Evolutionary conservation across 2,113 vertebrate genomes (phyloP), one percentile per base, ranked within the genome.

Genomic region (Paracanthobrama guichenoti): DNA sequence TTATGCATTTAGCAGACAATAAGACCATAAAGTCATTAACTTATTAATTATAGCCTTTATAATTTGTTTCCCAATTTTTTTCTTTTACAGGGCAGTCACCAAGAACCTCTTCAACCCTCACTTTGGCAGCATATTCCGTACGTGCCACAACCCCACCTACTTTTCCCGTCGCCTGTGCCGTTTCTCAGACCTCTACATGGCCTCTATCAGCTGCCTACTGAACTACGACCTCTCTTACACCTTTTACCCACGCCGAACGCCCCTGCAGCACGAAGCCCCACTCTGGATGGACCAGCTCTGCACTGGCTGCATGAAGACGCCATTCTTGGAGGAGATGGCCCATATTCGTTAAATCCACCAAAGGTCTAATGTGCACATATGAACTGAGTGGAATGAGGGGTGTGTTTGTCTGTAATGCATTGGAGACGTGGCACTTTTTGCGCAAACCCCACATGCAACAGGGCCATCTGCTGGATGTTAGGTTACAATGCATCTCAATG

Each of bases 251-350:
- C 94, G 95, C 1, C 94, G 95, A 59, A 95, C 95, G 0, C 95
- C 95, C 4, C 90, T 96, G 86, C 95, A 96, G 89, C 95, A 96
- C 7, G 95, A 96, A 88, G 94, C 95, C 0, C 95, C 95, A 0
- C 93, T 96, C 76, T 96, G 95, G 95, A 95, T 96, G 95, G 95
- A 96, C 86, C 95, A 96, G 88, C 95, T 96, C 0, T 96, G 95
- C 91, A 96, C 95, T 0, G 95, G 95, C 87, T 96, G 95, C 92
- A 92, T 94, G 94, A 96, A 95, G 87, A 96, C 94, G 0, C 95
- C 95, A 2, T 93, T 93, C 72, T 88, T 95, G 86, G 95, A 96
- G 24, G 94, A 96, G 69, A 96, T 95, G 94, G 92, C 95, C 20
- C 92, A 92, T 81, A 96, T 96, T 71, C 93, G 95, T 90, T 96